phyloP scores from a whole-genome alignment of 2,888 invertebrate genomes.

The Cistogaster globosa region DNA sequence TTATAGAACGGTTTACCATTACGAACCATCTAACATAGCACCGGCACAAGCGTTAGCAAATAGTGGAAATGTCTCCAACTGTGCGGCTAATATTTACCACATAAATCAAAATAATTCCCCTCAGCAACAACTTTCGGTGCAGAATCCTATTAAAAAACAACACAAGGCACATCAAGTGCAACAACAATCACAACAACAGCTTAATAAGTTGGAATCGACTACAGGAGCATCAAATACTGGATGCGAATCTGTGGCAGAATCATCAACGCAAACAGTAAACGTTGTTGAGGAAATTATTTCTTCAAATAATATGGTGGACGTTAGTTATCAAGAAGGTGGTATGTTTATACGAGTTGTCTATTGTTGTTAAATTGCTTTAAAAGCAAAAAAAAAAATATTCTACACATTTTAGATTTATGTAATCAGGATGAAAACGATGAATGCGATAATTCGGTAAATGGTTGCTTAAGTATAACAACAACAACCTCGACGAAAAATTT shows the following conservation, averaged over 20 bases:
- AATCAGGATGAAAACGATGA: constrained; percentile 75
- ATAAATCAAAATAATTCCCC: constrained; percentile 58
- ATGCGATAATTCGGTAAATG: constrained; percentile 79
- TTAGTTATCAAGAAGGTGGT: constrained; percentile 59
- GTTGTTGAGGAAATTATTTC: constrained; percentile 58
- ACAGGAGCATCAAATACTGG: constrained; percentile 12
- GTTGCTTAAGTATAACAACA: constrained; percentile 79
- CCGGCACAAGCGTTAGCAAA: constrained; percentile 79
- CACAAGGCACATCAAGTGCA: constrained; percentile 71
- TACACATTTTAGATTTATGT: constrained; percentile 59
- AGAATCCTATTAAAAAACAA: constrained; percentile 59
- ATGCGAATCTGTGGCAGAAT: constrained; percentile 76
- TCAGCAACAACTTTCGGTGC: constrained; percentile 57
- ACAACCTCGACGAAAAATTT: constrained; percentile 80
- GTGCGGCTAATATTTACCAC: constrained; percentile 56
- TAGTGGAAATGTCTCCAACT: constrained; percentile 17
- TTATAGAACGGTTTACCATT: constrained; percentile 83
- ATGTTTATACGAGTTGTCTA: not conserved
- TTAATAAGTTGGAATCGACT: constrained; percentile 50
- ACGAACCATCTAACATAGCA: constrained; percentile 83
- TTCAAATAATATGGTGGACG: constrained; percentile 52
- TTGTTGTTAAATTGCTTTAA: constrained; percentile 65
- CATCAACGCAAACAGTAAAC: constrained; percentile 76
- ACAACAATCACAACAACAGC: constrained; percentile 68
- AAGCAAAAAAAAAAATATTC: constrained; percentile 62